A percentile compares a stretch with the other conserved stretches of the same genome.
Evolutionary conservation across 53 echinoderm and acorn worm genomes (phyloP).

Genomic region (Temnopleurus reevesii): DNA sequence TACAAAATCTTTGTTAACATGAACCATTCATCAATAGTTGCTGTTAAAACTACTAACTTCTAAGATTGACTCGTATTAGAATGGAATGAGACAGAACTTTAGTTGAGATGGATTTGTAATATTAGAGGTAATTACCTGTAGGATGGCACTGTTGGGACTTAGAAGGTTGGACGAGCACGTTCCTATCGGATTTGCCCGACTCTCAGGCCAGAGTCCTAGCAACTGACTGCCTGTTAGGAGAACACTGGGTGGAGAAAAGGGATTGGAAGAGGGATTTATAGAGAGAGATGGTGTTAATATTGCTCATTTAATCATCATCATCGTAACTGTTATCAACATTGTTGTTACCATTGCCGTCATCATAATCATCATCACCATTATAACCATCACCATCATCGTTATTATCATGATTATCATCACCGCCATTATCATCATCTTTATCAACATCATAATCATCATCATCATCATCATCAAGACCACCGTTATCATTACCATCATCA

Average conservation of each 20-base stretch:
- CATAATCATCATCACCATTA: too few relatives aligned
- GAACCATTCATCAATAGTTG: too few relatives aligned
- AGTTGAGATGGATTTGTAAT: too few relatives aligned
- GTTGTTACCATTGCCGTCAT: too few relatives aligned
- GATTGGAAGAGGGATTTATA: not conserved
- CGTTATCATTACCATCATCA: not conserved
- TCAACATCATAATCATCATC: not conserved
- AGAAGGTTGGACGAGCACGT: constrained; percentile 97
- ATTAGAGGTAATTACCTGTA: constrained; percentile 80
- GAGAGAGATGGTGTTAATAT: not conserved
- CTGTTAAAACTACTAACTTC: too few relatives aligned
- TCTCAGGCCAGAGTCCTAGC: constrained; percentile 91
- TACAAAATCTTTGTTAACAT: too few relatives aligned
- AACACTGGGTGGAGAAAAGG: constrained; percentile 62
- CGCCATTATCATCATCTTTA: not conserved
- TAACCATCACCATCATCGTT: not conserved
- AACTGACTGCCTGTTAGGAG: constrained; percentile 85
- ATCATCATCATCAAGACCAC: not conserved
- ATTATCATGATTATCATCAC: not conserved
- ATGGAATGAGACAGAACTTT: too few relatives aligned
- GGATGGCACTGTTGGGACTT: constrained; percentile 78
- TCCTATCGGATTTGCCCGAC: constrained; percentile 85
- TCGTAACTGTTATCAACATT: too few relatives aligned
- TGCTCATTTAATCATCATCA: not conserved
- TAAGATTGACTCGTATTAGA: too few relatives aligned